Evolutionary conservation across 2,888 invertebrate genomes (phyloP), one percentile per base, ranked within the genome.

Genomic region (Acleris laterana): DNA sequence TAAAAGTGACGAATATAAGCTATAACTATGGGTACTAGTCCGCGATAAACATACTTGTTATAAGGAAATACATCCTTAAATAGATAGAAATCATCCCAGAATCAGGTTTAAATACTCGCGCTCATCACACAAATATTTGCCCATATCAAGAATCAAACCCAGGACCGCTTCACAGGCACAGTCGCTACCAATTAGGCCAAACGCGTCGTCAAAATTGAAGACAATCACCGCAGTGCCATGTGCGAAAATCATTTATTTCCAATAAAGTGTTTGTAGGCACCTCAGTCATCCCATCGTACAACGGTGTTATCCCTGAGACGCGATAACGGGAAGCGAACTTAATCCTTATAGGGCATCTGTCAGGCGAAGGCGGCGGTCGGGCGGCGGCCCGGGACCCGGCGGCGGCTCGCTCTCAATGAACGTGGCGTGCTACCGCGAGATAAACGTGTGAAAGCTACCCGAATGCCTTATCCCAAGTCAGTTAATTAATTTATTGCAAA

Each of bases 321-420:
- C 76, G 78, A 72, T 87, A 88, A 90, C 90, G 90, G 91, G 84
- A 88, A 84, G 79, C 75, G 71, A 85, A 82, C 81, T 80, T 83
- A 81, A 77, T 79, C 90, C 91, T 87, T 90, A 85, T 90, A 88
- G 81, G 90, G 90, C 84, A 77, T 77, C 79, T 71, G 83, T 81
- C 78, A 67, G 9, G 32, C 32, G 72, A 67, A 70, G 69, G 70
- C 73, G 68, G 76, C 74, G 65, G 64, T 70, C 68, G 69, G 53
- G 32, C 64, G 22, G 49, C 49, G 32, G 32, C 32, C 9, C 68
- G 69, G 74, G 73, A 76, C 69, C 72, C 69, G 70, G 74, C 80
- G 77, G 79, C 80, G 82, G 78, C 80, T 70, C 62, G 72, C 74
- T 76, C 75, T 74, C 75, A 64, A 71, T 76, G 72, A 75, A 78